These are phyloP conservation scores for Sinocyclocheilus rhinocerous DNA, from an alignment of 2,113 vertebrate genomes.

Conservation along the genomic window DNA sequence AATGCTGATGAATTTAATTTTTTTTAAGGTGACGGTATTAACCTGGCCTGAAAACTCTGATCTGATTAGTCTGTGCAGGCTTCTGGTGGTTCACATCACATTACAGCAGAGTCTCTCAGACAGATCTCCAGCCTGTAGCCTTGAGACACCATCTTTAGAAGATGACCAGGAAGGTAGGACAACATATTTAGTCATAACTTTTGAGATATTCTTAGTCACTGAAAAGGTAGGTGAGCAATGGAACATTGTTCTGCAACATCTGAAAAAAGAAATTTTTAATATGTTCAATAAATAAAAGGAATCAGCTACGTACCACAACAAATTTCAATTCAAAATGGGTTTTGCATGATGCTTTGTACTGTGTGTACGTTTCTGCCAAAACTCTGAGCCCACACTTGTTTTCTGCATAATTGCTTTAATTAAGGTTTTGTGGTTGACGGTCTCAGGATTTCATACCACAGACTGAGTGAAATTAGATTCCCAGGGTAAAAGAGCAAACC, in stretches of 20 bases:
- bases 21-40: constrained; percentile 84
- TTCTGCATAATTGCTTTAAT: constrained; percentile 44
- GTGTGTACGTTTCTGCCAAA: background rate
- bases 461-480: constrained; percentile 18
- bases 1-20: background rate
- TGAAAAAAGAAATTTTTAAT: background rate
- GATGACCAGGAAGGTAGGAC: constrained; percentile 65
- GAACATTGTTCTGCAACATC: background rate
- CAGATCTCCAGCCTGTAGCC: constrained; percentile 57
- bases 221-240: background rate
- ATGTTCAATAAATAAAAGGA: background rate
- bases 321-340: background rate
- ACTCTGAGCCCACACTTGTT: constrained; percentile 19
- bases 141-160: constrained; percentile 57
- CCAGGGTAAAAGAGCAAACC: constrained; percentile 17
- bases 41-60: constrained; percentile 82
- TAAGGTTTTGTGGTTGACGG: constrained; percentile 25
- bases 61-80: constrained; percentile 77
- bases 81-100: constrained; percentile 82
- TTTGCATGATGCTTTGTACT: background rate
- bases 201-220: background rate
- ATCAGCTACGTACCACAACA: background rate
- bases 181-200: background rate
- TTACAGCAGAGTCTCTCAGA: constrained; percentile 61
- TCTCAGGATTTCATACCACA: constrained; percentile 32